These are phyloP conservation scores for Toxotes lorentzi DNA, from an alignment of 2,797 vertebrate species.

Conservation along the genomic window DNA sequence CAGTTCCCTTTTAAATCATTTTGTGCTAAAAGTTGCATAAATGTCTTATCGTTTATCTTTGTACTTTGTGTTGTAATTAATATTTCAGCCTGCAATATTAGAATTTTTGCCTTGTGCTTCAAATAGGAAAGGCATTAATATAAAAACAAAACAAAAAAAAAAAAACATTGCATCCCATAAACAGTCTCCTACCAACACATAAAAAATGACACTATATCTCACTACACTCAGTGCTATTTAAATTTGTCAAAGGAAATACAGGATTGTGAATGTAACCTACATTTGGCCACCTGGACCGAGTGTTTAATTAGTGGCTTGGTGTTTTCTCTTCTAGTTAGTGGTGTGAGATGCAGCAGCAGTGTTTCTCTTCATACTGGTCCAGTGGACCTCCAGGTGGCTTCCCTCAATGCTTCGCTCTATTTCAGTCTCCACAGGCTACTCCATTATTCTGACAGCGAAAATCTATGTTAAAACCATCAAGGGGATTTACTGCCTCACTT, in stretches of 20 bases:
- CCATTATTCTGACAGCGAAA: constrained; percentile 43
- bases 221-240: constrained; percentile 23
- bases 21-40: background rate
- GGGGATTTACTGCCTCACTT: constrained; percentile 11
- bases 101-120: background rate
- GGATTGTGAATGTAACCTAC: constrained; percentile 38
- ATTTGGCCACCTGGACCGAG: constrained; percentile 44
- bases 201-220: constrained; percentile 9
- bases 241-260: constrained; percentile 36
- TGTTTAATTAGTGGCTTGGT: constrained; percentile 46
- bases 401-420: constrained; percentile 39
- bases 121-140: background rate
- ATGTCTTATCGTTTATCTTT: background rate
- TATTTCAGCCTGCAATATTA: background rate
- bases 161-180: no score
- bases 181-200: no score
- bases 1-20: no score
- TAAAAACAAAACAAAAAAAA: constrained; percentile 9
- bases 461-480: constrained; percentile 27
- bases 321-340: constrained; percentile 36
- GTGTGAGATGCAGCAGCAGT: constrained; percentile 22
- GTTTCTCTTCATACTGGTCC: constrained; percentile 27
- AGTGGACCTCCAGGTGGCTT: constrained; percentile 56
- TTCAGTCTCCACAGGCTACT: constrained; percentile 50
- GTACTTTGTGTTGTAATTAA: background rate